A percentile compares a stretch with the other conserved stretches of the same genome.
phyloP scores from a whole-genome alignment of 2,113 vertebrate genomes.

The Muntiacus reevesi region DNA sequence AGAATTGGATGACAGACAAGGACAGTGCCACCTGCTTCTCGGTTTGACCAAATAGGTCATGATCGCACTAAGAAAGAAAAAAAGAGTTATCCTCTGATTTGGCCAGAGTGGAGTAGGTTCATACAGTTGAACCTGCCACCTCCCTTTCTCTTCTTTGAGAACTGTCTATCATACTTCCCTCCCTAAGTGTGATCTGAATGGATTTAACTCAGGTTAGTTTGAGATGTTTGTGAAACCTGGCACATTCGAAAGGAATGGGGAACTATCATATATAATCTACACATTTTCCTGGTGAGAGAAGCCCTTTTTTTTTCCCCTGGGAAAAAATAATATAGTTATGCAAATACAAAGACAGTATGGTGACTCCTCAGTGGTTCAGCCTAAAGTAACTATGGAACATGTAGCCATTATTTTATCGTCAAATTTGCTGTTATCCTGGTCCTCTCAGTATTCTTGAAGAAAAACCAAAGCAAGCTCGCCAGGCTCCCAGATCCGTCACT shows the following conservation, averaged over 20 bases:
- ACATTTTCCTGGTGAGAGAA: not conserved
- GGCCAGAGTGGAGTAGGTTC: not conserved
- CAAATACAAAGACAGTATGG: not conserved
- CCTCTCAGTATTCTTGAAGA: not conserved
- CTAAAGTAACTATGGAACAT: not conserved
- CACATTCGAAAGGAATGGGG: not conserved
- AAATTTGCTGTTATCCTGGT: not conserved
- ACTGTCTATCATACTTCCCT: not conserved
- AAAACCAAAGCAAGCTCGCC: not conserved
- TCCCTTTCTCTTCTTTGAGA: not conserved
- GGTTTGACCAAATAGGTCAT: not conserved
- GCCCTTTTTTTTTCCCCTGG: not conserved
- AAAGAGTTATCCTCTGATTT: not conserved
- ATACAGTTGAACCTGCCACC: not conserved
- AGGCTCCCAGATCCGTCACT: not conserved
- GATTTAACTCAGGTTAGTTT: not conserved
- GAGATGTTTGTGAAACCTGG: not conserved
- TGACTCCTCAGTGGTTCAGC: not conserved
- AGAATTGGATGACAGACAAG: not conserved
- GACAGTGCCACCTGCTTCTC: not conserved
- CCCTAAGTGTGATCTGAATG: not conserved
- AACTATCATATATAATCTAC: not conserved
- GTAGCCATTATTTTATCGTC: not conserved
- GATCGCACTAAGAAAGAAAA: not conserved
- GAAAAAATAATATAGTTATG: not conserved